Percentiles rank a stretch among this genome's conserved stretches.
These are phyloP conservation scores for Callopanchax toddi DNA, from an alignment of 2,113 vertebrate genomes.

Conservation along the genomic window DNA sequence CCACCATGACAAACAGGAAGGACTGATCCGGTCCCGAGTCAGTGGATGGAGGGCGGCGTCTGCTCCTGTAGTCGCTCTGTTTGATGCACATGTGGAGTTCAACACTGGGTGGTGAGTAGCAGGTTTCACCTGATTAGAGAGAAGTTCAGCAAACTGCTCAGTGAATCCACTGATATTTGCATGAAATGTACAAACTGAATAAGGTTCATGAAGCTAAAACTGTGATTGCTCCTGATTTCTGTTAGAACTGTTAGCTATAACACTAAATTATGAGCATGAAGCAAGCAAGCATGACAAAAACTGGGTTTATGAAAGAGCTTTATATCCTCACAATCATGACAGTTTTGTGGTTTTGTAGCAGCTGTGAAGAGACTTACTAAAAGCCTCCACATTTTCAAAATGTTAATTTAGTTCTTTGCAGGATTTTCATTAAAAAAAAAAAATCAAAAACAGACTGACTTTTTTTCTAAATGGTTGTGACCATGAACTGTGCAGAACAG, in stretches of 20 bases:
- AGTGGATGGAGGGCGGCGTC: slow-evolving; percentile 92
- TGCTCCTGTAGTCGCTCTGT: slow-evolving; percentile 90
- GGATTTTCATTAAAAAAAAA: too few species aligned
- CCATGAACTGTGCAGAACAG: too few species aligned
- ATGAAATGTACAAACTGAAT: too few species aligned
- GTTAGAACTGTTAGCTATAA: neutral
- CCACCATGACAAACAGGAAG: slow-evolving; percentile 89
- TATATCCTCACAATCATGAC: too few species aligned
- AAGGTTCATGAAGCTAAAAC: too few species aligned
- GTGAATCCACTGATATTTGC: too few species aligned
- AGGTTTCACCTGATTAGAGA: neutral
- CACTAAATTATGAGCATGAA: too few species aligned
- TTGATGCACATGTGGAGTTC: slow-evolving; percentile 97
- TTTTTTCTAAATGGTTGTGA: too few species aligned
- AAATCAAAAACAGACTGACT: too few species aligned
- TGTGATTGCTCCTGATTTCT: neutral
- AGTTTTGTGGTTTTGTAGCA: neutral
- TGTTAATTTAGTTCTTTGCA: neutral
- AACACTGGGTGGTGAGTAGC: slow-evolving; percentile 88
- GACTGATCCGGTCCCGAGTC: slow-evolving; percentile 92
- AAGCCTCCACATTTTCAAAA: neutral
- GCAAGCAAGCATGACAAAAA: too few species aligned
- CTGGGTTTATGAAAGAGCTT: neutral
- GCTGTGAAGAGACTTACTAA: neutral
- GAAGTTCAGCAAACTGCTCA: too few species aligned